Percentiles rank a stretch among this genome's conserved stretches.
Conservation (phyloP, 2,888 invertebrate genomes). For the Hesperia comma region DNA sequence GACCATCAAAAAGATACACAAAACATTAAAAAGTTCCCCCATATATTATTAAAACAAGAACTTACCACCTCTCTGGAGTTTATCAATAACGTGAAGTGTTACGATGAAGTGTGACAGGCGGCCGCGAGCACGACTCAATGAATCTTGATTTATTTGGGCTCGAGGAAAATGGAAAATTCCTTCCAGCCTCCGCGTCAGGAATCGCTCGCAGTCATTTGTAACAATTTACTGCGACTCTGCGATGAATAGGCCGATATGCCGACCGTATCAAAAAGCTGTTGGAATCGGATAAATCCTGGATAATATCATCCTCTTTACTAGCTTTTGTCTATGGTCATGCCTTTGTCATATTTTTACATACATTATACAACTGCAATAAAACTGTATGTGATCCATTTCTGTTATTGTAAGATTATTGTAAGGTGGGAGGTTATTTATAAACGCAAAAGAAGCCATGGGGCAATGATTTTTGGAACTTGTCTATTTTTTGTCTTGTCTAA, state of each 20-base stretch:
- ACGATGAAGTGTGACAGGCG: constrained; percentile 9
- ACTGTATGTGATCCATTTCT: too few species aligned
- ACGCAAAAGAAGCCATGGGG: too few species aligned
- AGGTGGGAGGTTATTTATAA: too few species aligned
- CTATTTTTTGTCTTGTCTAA: too few species aligned
- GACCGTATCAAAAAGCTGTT: not conserved
- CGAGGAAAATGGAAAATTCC: constrained; percentile 22
- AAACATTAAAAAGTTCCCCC: too few species aligned
- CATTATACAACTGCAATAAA: not conserved
- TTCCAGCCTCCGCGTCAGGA: constrained; percentile 12
- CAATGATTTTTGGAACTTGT: too few species aligned
- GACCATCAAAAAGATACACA: too few species aligned
- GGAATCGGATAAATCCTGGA: constrained; percentile 6
- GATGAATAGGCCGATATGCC: constrained; percentile 12
- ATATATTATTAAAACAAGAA: too few species aligned
- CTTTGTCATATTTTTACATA: not conserved
- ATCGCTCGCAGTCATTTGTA: constrained; percentile 13
- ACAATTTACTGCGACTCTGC: constrained; percentile 17
- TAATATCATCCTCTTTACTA: not conserved
- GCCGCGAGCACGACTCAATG: constrained; percentile 5
- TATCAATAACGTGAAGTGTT: too few species aligned
- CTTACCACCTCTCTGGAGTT: too few species aligned
- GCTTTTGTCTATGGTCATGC: not conserved
- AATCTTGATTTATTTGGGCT: constrained; percentile 23
- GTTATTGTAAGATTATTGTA: too few species aligned